Conservation (phyloP, 1,140 invertebrate species). For the Teleopsis dalmanni region DNA sequence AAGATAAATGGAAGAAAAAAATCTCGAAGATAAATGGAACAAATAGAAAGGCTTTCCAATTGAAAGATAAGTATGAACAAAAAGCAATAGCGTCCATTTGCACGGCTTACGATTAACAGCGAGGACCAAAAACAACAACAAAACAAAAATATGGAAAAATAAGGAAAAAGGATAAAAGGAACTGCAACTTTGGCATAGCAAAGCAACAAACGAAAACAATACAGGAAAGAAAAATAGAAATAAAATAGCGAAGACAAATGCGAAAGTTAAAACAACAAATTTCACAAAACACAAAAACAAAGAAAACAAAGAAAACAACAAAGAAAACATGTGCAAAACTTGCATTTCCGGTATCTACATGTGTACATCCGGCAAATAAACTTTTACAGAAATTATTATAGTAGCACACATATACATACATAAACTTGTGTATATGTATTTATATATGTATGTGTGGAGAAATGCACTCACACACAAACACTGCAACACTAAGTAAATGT, state of each 20-base stretch:
- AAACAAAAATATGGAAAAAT: too few species aligned
- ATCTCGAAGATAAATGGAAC: too few species aligned
- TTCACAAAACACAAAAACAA: not conserved
- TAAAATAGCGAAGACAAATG: not conserved
- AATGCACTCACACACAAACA: not conserved
- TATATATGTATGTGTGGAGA: not conserved
- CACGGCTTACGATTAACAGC: too few species aligned
- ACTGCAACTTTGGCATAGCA: too few species aligned
- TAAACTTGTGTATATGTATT: not conserved
- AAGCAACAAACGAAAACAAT: too few species aligned
- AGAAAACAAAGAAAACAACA: not conserved
- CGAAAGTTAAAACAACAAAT: constrained; percentile 3
- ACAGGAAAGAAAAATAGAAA: too few species aligned
- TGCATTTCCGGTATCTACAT: constrained; percentile 14
- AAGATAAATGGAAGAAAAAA: too few species aligned
- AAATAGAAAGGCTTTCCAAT: too few species aligned
- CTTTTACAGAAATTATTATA: not conserved
- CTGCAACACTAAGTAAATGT: constrained; percentile 3
- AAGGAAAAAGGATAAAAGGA: too few species aligned
- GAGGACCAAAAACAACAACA: too few species aligned
- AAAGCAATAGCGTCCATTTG: too few species aligned
- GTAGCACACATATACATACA: not conserved
- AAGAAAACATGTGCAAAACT: constrained; percentile 15
- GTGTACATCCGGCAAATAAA: constrained; percentile 4
- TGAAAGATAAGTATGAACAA: too few species aligned